Base-by-base conservation (phyloP, 1,140 invertebrate genomes). In the Ips typographus region DNA sequence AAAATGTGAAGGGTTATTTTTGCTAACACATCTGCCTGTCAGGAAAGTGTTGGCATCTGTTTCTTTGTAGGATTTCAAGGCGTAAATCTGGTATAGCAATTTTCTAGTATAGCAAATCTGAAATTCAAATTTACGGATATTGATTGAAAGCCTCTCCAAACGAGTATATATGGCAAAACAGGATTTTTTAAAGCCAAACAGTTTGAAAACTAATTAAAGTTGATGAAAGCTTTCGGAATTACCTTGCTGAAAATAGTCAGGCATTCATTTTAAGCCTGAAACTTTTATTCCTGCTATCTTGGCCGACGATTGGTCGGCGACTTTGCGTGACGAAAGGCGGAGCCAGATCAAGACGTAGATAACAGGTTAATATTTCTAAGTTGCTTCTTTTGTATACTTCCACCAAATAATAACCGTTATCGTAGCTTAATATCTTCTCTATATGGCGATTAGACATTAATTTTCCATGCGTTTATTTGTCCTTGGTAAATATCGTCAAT, bases 301-400 rank as follows among this genome's bases (percentile, higher is more conserved):
- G 44, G 44, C 7, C 53, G 36, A 38, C 51, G 37, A 65, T 65
- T 65, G 62, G 62, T 47, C 62, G 62, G 38, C 52, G 42, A 38
- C 39, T 47, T 65, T 65, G 62, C 62, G 62, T 65, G 62, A 55
- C 62, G 47, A 65, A 55, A 65, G 62, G 62, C 62, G 62, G 62
- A 53, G 62, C 51, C 40, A 42, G 62, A 65, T 65, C 62, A 65
- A 65, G 62, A 65, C 62, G 62, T 65, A 42, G 62, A 65, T 65
- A 65, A 65, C 51, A 65, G 37, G 43, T 65, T 65, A 65, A 65
- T 65, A 65, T 65, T 65, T 40, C 62, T 65, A 65, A 65, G 62
- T 65, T 56, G 47, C 62, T 65, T 65, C 62, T 65, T 65, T 65
- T 65, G 62, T 65, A 65, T 55, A 65, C 52, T 65, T 65, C 42